Evolutionary conservation across 2,113 vertebrate genomes (phyloP).

Genomic region (Myotis yumanensis): DNA sequence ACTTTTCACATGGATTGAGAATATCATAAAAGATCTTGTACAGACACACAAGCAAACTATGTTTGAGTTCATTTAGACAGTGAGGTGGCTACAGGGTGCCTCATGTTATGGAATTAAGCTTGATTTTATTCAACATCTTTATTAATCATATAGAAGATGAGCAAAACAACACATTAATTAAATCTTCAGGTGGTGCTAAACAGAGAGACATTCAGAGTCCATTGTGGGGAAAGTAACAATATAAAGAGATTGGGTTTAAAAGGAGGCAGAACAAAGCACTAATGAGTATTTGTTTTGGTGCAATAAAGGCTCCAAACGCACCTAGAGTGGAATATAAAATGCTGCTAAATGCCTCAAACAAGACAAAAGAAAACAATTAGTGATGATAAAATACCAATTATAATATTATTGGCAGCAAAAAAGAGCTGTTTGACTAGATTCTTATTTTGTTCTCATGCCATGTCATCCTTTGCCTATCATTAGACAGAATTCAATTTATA

Average conservation of each 20-base stretch:
- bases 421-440: background rate
- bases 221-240: conserved; percentile 15
- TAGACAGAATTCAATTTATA: background rate
- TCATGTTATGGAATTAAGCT: background rate
- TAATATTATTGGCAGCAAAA: conserved; percentile 29
- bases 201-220: conserved; percentile 17
- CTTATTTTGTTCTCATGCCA: background rate
- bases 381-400: background rate
- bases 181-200: conserved; percentile 58
- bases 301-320: background rate
- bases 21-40: background rate
- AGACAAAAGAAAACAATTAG: conserved; percentile 28
- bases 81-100: background rate
- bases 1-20: background rate
- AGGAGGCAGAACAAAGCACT: background rate
- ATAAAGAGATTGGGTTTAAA: conserved; percentile 46
- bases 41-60: background rate
- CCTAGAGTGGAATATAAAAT: background rate
- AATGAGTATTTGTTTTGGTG: conserved; percentile 12
- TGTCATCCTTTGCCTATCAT: background rate
- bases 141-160: conserved; percentile 55
- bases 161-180: conserved; percentile 48
- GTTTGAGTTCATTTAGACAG: conserved; percentile 12
- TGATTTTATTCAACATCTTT: conserved; percentile 55
- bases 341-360: background rate